Evolutionary conservation across 2,797 vertebrate genomes (phyloP).

Genomic region (Garrulus glandarius): DNA sequence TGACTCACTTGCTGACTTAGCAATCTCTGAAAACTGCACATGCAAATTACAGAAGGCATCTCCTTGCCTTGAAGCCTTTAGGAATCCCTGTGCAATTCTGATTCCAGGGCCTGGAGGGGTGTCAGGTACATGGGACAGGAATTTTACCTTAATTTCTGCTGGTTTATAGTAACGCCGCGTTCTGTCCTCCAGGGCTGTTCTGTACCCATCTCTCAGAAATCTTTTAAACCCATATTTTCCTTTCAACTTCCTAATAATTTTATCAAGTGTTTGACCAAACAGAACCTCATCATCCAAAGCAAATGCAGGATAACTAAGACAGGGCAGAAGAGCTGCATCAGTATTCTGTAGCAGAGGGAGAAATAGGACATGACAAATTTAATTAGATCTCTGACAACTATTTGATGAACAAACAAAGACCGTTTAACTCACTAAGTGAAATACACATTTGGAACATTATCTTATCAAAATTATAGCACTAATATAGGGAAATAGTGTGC

Average conservation of each 20-base stretch:
- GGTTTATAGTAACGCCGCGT: constrained; percentile 90
- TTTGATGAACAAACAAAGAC: not conserved
- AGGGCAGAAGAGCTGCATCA: constrained; percentile 92
- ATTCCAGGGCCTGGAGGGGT: not conserved
- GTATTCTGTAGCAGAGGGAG: constrained; percentile 82
- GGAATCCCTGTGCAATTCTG: not conserved
- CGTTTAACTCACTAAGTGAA: not conserved
- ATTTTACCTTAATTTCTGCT: constrained; percentile 93
- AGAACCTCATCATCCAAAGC: constrained; percentile 94
- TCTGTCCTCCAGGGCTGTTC: constrained; percentile 90
- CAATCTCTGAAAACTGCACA: not conserved
- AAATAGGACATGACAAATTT: not conserved
- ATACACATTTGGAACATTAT: not conserved
- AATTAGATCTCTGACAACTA: not conserved
- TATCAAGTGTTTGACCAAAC: constrained; percentile 91
- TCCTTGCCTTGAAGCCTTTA: not conserved
- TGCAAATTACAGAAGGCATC: not conserved
- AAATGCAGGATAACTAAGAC: constrained; percentile 97
- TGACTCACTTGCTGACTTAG: not conserved
- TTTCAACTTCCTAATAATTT: constrained; percentile 90
- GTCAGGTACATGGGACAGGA: not conserved
- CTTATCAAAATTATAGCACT: not conserved
- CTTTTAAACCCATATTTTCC: constrained; percentile 95
- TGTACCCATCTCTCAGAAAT: constrained; percentile 92
- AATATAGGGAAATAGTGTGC: not conserved